Evolutionary conservation across 2,888 invertebrate species (phyloP), one percentile per base, ranked within the genome.

Genomic region (Rambutsinella grinnellia): DNA sequence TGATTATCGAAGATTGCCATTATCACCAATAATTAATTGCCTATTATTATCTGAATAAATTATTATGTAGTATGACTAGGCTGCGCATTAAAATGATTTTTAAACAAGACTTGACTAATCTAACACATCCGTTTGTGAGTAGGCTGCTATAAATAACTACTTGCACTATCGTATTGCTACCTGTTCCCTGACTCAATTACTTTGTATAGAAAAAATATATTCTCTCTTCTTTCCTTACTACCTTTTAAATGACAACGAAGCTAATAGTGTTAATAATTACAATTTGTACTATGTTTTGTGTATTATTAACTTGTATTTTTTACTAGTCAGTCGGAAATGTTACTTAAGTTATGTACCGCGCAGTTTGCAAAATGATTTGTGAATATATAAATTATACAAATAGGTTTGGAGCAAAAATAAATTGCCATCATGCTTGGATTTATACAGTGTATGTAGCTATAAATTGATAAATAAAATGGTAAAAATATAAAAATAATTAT

Each of bases 261-360:
- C 6, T 36, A 36, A 13, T 36, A 36, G 36, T 36, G 36, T 36
- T 36, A 8, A 36, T 36, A 36, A 36, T 36, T 36, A 36, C 13
- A 36, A 36, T 36, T 61, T 72, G 51, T 57, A 61, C 61, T 53
- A 36, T 36, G 44, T 58, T 74, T 74, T 74, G 57, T 63, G 74
- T 74, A 67, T 75, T 56, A 67, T 67, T 74, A 74, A 74, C 74
- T 75, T 62, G 67, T 75, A 75, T 75, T 75, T 75, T 67, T 60
- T 62, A 75, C 74, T 75, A 75, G 74, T 75, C 74, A 75, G 56
- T 53, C 74, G 74, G 74, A 75, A 75, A 75, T 62, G 74, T 75
- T 75, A 75, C 67, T 75, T 75, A 75, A 67, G 44, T 63, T 53
- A 54, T 36, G 13, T 63, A 24, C 58, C 63, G 71, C 71, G 51